Evolutionary conservation across 2,113 vertebrate genomes (phyloP).

Genomic region (Marmota flaviventris): DNA sequence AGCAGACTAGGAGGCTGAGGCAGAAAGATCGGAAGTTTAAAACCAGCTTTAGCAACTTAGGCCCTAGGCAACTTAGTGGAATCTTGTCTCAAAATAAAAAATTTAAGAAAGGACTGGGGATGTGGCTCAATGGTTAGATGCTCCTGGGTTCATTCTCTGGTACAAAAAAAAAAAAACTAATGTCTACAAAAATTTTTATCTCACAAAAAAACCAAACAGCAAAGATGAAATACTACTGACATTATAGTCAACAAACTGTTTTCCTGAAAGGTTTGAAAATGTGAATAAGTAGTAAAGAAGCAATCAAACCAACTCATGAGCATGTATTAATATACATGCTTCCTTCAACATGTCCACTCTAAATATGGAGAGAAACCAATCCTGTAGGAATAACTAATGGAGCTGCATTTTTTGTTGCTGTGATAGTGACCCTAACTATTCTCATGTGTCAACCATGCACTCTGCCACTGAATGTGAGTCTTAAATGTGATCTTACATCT

Average conservation of each 20-base stretch:
- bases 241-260: background rate
- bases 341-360: background rate
- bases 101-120: too few relatives aligned
- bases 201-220: conserved; percentile 30
- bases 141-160: too few relatives aligned
- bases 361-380: conserved; percentile 32
- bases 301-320: background rate
- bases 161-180: background rate
- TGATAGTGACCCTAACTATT: background rate
- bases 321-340: background rate
- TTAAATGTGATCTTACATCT: conserved; percentile 3
- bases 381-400: background rate
- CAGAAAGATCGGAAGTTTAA: too few relatives aligned
- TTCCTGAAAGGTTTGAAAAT: conserved; percentile 44
- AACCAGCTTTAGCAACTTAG: too few relatives aligned
- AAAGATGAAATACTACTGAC: conserved; percentile 42
- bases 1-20: too few relatives aligned
- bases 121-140: too few relatives aligned
- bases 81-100: too few relatives aligned
- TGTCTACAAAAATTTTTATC: background rate
- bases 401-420: background rate
- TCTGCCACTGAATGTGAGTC: background rate
- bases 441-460: background rate
- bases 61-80: too few relatives aligned
- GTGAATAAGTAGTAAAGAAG: conserved; percentile 23